Evolutionary conservation across 2,888 invertebrate species (phyloP), one percentile per base, ranked within the genome.

Genomic region (Julus scanicus): DNA sequence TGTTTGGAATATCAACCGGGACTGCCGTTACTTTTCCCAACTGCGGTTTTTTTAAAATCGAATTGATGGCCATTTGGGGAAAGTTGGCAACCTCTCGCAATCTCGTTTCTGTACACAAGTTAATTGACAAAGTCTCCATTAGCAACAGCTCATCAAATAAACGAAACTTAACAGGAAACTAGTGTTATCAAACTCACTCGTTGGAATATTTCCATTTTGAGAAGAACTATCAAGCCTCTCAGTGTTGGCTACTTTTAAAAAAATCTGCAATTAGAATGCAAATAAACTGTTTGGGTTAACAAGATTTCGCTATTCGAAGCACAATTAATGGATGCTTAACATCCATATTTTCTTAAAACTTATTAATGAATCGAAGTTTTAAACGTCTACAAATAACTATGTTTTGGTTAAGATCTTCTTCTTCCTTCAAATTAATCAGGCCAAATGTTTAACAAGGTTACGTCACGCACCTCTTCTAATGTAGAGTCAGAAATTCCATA

Each of bases 401-500:
- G 20, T 71, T 71, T 29, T 29, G 29, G 29, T 29, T 29, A 29
- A 29, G 29, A 29, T 29, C 29, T 29, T 29, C 29, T 29, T 29
- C 0, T 29, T 29, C 29, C 29, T 71, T 71, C 71, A 11, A 11
- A n/a, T 8, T 71, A 71, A 20, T 5, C 20, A 71, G 44, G 44
- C 29, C 1, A 29, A 29, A 29, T 29, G 29, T 29, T 29, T 29
- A 29, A 29, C 29, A 29, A 29, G 8, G 44, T 44, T 8, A 44
- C 44, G 44, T 44, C 11, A 90, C 91, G 89, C 90, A 94, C 94
- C 92, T 94, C 94, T 91, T 94, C 94, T n/a, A 94, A 91, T 49
- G 94, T 93, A 0, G 94, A 94, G 90, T 94, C 94, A n/a, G 94
- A 94, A 17, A 94, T 92, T 29, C 94, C 94, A 91, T 94, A 94